These are phyloP conservation scores for Brachylomia viminalis DNA, from an alignment of 2,888 invertebrate genomes.

Conservation along the genomic window DNA sequence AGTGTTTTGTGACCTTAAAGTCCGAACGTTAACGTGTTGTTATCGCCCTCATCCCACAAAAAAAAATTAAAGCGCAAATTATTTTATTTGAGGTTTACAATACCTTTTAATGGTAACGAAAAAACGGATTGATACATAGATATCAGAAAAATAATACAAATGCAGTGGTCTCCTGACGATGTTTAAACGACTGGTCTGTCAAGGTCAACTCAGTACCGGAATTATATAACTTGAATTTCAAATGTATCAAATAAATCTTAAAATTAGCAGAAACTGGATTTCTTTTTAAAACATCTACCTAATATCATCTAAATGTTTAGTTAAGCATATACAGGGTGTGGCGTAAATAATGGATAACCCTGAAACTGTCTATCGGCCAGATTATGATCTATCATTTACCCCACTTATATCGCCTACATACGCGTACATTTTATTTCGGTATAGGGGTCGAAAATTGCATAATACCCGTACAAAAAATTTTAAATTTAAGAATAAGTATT, in stretches of 20 bases:
- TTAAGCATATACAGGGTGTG: background rate
- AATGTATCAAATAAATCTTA: slow-evolving; percentile 19
- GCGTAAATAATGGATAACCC: too few relatives aligned
- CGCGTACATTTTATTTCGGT: too few relatives aligned
- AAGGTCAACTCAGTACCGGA: slow-evolving; percentile 37
- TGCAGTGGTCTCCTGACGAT: background rate
- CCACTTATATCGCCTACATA: too few relatives aligned
- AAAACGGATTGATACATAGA: background rate
- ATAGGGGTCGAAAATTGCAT: too few relatives aligned
- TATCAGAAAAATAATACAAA: background rate
- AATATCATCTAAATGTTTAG: too few relatives aligned
- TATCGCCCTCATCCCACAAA: background rate
- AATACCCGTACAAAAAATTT: too few relatives aligned
- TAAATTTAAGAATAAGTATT: too few relatives aligned
- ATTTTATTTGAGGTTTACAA: background rate
- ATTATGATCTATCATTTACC: too few relatives aligned
- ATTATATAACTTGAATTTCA: slow-evolving; percentile 17
- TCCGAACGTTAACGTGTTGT: background rate
- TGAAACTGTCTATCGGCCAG: too few relatives aligned
- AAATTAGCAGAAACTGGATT: slow-evolving; percentile 10
- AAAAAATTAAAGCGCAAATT: background rate
- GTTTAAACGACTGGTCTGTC: slow-evolving; percentile 13
- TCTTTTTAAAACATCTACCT: background rate
- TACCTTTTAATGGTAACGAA: background rate
- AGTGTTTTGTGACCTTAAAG: background rate